A percentile compares a stretch with the other conserved stretches of the same genome.
These are phyloP conservation scores for Cyclina sinensis DNA, from an alignment of 1,140 invertebrate species.

Conservation along the genomic window DNA sequence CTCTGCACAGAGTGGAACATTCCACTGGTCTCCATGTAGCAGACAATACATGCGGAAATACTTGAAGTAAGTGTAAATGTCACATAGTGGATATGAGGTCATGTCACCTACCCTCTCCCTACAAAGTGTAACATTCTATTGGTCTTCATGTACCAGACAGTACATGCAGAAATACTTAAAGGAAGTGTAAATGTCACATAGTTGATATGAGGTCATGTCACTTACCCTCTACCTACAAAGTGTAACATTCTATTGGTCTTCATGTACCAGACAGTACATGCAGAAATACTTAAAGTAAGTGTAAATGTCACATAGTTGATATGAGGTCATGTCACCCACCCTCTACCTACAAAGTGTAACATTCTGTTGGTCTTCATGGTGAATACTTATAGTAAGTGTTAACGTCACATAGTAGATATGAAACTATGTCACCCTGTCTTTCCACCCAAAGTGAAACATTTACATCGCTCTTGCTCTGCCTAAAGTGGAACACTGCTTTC, in stretches of 20 bases:
- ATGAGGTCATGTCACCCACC: conserved; percentile 79
- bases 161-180: conserved; percentile 86
- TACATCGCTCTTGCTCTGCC: too few relatives aligned
- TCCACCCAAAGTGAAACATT: conserved; percentile 76
- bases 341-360: conserved; percentile 73
- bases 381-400: conserved; percentile 78
- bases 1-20: conserved; percentile 75
- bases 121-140: conserved; percentile 85
- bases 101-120: conserved; percentile 77
- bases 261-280: conserved; percentile 92
- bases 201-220: conserved; percentile 77
- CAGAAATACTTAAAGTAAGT: conserved; percentile 78
- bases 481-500: too few relatives aligned
- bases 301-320: background rate
- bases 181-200: conserved; percentile 67
- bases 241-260: conserved; percentile 90
- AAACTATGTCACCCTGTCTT: conserved; percentile 81
- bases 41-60: conserved; percentile 88
- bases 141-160: conserved; percentile 94
- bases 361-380: conserved; percentile 92
- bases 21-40: conserved; percentile 94
- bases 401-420: conserved; percentile 31
- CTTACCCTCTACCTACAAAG: conserved; percentile 76
- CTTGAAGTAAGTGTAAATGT: conserved; percentile 75
- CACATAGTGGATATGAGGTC: conserved; percentile 58